Conservation (phyloP, 1,140 invertebrate genomes). For the Habropoda laboriosa region DNA sequence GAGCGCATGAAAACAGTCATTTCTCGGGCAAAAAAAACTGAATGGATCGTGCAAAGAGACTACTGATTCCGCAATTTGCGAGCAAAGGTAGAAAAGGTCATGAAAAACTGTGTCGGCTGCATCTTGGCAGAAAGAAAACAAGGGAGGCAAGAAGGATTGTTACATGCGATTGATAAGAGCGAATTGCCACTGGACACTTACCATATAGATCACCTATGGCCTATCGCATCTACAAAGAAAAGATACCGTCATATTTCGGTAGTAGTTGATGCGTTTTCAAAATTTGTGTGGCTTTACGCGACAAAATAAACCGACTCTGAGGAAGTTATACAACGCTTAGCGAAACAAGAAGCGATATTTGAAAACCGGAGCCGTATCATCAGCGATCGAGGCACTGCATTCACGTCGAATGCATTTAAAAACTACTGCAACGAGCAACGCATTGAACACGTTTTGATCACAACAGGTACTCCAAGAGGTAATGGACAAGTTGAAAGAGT, state of each 20-base stretch:
- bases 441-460: background rate
- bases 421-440: background rate
- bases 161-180: background rate
- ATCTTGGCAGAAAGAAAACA: background rate
- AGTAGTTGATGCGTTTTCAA: background rate
- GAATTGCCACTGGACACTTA: background rate
- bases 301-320: background rate
- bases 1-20: no score
- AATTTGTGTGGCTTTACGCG: background rate
- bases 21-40: no score
- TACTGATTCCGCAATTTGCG: no score
- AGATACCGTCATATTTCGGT: background rate
- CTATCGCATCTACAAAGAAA: background rate
- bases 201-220: background rate
- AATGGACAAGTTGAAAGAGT: background rate
- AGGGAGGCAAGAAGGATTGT: background rate
- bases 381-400: background rate
- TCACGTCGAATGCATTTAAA: background rate
- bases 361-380: background rate
- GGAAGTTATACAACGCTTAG: background rate
- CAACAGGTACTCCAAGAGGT: background rate
- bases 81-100: background rate
- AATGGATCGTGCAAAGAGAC: no score
- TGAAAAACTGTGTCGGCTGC: background rate
- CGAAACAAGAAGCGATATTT: background rate